Evolutionary conservation across 1,140 invertebrate genomes (phyloP).

Genomic region (Coptotermes formosanus): DNA sequence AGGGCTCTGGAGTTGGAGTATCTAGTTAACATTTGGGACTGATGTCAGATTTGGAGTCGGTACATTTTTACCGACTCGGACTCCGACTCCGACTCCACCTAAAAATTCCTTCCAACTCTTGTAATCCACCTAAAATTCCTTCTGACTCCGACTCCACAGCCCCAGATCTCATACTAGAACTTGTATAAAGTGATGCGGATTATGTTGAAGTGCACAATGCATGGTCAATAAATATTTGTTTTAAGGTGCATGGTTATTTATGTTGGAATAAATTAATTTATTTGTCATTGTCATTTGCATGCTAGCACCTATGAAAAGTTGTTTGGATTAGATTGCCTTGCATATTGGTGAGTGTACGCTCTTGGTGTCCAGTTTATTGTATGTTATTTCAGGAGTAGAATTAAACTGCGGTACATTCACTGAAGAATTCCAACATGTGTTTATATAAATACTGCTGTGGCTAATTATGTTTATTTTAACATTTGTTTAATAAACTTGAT

Average conservation of each 20-base stretch:
- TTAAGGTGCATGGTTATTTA: neutral
- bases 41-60: no score
- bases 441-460: no score
- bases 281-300: slow-evolving; percentile 33
- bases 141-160: no score
- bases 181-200: neutral
- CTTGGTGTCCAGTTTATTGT: neutral
- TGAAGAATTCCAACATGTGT: no score
- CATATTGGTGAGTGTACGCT: slow-evolving; percentile 61
- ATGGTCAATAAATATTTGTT: neutral
- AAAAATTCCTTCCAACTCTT: no score
- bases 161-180: neutral
- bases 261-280: neutral
- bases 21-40: no score
- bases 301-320: slow-evolving; percentile 69
- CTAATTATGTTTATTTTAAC: neutral
- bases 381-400: neutral
- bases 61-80: no score
- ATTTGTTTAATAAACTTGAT: neutral
- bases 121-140: no score
- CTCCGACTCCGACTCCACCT: no score
- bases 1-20: no score
- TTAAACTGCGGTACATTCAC: neutral
- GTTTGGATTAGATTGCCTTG: slow-evolving; percentile 67
- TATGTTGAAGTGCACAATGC: neutral